A percentile compares a stretch with the other conserved stretches of the same genome.
These are phyloP conservation scores for Mus pahari DNA, from an alignment of 2,113 vertebrate genomes.

Conservation along the genomic window DNA sequence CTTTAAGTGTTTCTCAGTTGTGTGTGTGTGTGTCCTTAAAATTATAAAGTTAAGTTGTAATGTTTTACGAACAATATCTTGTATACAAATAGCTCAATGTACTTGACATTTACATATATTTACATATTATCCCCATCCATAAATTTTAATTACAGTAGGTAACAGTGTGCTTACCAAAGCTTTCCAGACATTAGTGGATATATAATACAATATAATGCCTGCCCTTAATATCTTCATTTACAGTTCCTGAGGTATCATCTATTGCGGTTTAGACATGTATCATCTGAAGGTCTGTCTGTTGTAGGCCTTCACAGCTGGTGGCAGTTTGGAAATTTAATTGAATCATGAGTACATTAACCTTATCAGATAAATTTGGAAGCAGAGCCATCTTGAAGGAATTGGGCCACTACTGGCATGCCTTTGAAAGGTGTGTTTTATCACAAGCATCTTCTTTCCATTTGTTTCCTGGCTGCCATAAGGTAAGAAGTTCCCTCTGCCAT, in stretches of 20 bases:
- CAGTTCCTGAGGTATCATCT: not conserved
- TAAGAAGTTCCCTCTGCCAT: not conserved
- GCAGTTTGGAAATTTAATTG: not conserved
- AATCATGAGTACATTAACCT: not conserved
- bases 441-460: not conserved
- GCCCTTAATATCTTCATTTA: not conserved
- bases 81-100: not conserved
- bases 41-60: not conserved
- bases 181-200: not conserved
- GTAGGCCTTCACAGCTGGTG: not conserved
- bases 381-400: not conserved
- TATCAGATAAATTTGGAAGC: not conserved
- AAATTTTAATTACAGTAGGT: not conserved
- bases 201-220: not conserved
- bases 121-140: not conserved
- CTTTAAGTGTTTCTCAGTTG: not conserved
- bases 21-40: not conserved
- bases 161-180: not conserved
- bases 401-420: not conserved
- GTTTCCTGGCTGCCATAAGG: not conserved
- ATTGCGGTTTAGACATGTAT: not conserved
- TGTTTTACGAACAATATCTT: not conserved
- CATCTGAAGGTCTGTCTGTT: not conserved
- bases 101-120: not conserved
- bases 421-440: not conserved